phyloP scores from a whole-genome alignment of 2,113 vertebrate species.

The Corydoras maculifer region DNA sequence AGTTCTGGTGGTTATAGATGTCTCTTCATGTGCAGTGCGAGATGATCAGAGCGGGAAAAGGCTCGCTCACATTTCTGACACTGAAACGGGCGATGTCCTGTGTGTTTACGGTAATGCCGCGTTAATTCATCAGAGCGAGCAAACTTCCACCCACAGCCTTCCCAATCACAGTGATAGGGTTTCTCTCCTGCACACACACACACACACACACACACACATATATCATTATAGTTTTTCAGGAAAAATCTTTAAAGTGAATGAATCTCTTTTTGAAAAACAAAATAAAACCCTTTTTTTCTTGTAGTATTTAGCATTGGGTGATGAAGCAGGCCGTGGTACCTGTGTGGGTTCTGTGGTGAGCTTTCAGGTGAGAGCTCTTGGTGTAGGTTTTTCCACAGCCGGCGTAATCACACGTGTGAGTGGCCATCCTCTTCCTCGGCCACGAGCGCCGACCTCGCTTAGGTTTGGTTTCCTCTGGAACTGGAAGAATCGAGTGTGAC shows the following conservation, averaged over 20 bases:
- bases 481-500: conserved; percentile 79
- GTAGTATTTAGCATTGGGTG: too few species aligned
- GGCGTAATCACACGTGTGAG: conserved; percentile 90
- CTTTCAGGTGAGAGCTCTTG: conserved; percentile 98
- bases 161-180: conserved; percentile 99
- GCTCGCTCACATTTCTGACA: conserved; percentile 96
- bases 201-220: conserved; percentile 35
- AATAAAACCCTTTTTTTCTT: too few species aligned
- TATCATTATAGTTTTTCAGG: background rate
- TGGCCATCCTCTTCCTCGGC: conserved; percentile 92
- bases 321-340: conserved; percentile 56
- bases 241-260: background rate
- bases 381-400: conserved; percentile 98
- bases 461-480: conserved; percentile 84
- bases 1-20: conserved; percentile 79
- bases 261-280: too few species aligned
- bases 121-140: conserved; percentile 97
- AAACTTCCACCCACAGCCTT: conserved; percentile 98
- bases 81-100: conserved; percentile 94
- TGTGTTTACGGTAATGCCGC: conserved; percentile 97
- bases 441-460: conserved; percentile 92
- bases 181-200: conserved; percentile 80
- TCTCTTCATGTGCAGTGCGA: conserved; percentile 97
- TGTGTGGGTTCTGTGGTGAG: conserved; percentile 95
- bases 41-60: conserved; percentile 96